These are phyloP conservation scores for Otocyon megalotis DNA, from an alignment of 2,113 vertebrate genomes.

Conservation along the genomic window DNA sequence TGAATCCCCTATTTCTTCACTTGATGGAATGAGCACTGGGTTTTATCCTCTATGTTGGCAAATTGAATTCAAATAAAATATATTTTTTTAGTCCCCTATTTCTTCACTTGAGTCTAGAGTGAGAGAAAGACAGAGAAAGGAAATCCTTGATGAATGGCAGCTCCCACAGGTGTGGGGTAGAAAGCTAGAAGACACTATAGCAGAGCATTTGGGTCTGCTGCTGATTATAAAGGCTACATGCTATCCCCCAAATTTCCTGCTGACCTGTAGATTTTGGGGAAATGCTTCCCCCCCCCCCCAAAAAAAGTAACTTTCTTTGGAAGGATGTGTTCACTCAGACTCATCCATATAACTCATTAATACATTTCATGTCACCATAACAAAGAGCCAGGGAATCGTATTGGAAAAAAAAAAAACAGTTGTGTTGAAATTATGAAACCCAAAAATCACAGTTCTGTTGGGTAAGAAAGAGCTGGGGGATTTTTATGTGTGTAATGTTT, in stretches of 20 bases:
- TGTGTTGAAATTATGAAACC: slow-evolving; percentile 73
- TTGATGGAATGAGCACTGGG: too few relatives aligned
- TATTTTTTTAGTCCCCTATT: too few relatives aligned
- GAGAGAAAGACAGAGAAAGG: neutral
- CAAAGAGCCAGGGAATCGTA: neutral
- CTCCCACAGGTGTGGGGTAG: neutral
- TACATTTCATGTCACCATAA: slow-evolving; percentile 15
- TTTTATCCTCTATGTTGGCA: too few relatives aligned
- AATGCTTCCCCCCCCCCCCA: neutral
- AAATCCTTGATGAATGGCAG: too few relatives aligned
- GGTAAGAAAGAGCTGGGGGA: slow-evolving; percentile 29
- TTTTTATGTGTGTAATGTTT: slow-evolving; percentile 65
- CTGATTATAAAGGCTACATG: neutral
- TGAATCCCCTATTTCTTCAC: neutral
- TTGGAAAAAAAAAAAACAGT: neutral
- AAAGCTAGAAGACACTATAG: neutral
- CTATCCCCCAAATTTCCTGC: neutral
- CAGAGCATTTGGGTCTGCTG: neutral
- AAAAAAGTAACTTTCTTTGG: neutral
- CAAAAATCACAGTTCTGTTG: slow-evolving; percentile 52
- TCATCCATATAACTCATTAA: neutral
- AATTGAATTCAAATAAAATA: too few relatives aligned
- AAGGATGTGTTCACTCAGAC: neutral
- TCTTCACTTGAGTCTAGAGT: neutral
- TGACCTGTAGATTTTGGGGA: neutral